Evolutionary conservation across 2,888 invertebrate genomes (phyloP).

Genomic region (Platycheirus albimanus): DNA sequence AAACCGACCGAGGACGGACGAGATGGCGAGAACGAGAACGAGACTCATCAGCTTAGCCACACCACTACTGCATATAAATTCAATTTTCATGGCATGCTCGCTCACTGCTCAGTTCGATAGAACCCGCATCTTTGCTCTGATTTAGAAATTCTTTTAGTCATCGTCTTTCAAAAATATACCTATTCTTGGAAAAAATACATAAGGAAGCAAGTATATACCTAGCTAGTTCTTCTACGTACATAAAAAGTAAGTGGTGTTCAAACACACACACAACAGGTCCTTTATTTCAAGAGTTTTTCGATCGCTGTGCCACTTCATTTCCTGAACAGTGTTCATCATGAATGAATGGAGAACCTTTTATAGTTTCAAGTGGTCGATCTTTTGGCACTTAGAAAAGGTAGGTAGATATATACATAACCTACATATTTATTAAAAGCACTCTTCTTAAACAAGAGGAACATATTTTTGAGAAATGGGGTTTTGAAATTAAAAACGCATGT

Average conservation of each 20-base stretch:
- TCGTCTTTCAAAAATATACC: slow-evolving; percentile 26
- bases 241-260: slow-evolving; percentile 49
- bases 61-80: slow-evolving; percentile 38
- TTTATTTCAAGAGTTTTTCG: slow-evolving; percentile 31
- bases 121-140: slow-evolving; percentile 67
- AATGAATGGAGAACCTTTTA: slow-evolving; percentile 34
- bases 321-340: slow-evolving; percentile 42
- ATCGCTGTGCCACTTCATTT: slow-evolving; percentile 56
- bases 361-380: slow-evolving; percentile 49
- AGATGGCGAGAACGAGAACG: not conserved
- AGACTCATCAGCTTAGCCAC: slow-evolving; percentile 1
- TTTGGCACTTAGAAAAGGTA: slow-evolving; percentile 47
- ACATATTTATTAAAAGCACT: slow-evolving; percentile 15
- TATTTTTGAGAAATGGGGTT: not conserved
- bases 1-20: too few species aligned
- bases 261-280: slow-evolving; percentile 53
- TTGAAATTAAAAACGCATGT: not conserved
- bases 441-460: not conserved
- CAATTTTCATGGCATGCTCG: slow-evolving; percentile 21
- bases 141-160: slow-evolving; percentile 40
- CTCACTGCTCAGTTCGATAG: too few species aligned
- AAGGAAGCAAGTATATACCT: slow-evolving; percentile 43
- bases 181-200: slow-evolving; percentile 43
- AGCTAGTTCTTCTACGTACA: slow-evolving; percentile 3
- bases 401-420: slow-evolving; percentile 11